These are phyloP conservation scores for Scaptodrosophila latifasciaeformis DNA, from an alignment of 2,888 invertebrate genomes.

Conservation along the genomic window DNA sequence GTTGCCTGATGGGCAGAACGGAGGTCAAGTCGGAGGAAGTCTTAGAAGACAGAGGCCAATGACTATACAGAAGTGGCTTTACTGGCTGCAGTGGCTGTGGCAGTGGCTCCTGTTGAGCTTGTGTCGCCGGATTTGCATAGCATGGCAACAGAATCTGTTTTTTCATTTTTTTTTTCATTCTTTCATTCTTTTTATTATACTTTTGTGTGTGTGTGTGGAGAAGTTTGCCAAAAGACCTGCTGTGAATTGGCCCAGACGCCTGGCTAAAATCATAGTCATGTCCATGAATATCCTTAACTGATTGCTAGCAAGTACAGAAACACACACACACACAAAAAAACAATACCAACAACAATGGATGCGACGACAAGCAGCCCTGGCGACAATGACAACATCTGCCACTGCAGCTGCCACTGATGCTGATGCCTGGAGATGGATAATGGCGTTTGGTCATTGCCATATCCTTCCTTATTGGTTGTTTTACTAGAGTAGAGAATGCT, in stretches of 20 bases:
- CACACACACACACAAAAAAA: conserved; percentile 58
- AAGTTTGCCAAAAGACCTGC: conserved; percentile 41
- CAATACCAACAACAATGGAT: conserved; percentile 39
- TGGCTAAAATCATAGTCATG: conserved; percentile 62
- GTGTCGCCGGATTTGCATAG: conserved; percentile 53
- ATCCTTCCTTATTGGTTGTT: too few relatives aligned
- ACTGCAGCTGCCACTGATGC: not conserved
- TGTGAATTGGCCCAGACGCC: conserved; percentile 44
- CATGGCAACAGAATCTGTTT: conserved; percentile 34
- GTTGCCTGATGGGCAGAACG: conserved; percentile 17
- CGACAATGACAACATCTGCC: conserved; percentile 51
- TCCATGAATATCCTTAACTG: conserved; percentile 64
- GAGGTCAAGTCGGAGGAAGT: conserved; percentile 29
- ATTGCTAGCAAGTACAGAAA: conserved; percentile 65
- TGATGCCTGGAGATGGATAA: not conserved
- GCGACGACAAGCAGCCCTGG: conserved; percentile 1
- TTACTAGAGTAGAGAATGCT: too few relatives aligned
- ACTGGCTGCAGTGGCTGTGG: conserved; percentile 39
- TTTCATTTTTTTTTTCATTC: conserved; percentile 23
- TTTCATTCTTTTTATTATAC: conserved; percentile 18
- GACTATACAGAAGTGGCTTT: conserved; percentile 33
- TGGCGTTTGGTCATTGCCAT: too few relatives aligned
- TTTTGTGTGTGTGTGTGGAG: conserved; percentile 1
- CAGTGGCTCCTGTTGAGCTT: conserved; percentile 46
- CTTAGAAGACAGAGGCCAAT: not conserved